These are phyloP conservation scores for Miltochrista miniata DNA, from an alignment of 2,888 invertebrate genomes.

Conservation along the genomic window DNA sequence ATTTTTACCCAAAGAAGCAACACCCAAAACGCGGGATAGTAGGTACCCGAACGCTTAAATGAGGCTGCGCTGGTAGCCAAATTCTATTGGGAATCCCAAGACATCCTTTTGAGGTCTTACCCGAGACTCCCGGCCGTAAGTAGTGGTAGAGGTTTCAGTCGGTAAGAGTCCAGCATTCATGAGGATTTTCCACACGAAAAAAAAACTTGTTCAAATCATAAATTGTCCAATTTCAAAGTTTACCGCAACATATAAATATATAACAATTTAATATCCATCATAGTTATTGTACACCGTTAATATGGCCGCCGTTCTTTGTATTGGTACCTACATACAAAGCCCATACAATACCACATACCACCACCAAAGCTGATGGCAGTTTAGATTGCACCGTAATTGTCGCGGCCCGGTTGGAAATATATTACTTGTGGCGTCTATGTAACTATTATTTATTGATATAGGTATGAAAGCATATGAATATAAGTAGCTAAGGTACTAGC, in stretches of 20 bases:
- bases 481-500: too few species aligned
- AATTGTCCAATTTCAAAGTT: neutral
- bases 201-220: too few species aligned
- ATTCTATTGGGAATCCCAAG: too few species aligned
- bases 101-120: too few species aligned
- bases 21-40: too few species aligned
- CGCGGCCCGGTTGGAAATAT: slow-evolving; percentile 45
- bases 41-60: too few species aligned
- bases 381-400: slow-evolving; percentile 54
- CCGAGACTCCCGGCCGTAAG: too few species aligned
- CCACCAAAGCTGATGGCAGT: slow-evolving; percentile 43
- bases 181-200: too few species aligned
- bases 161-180: too few species aligned
- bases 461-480: neutral
- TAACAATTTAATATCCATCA: slow-evolving; percentile 38
- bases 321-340: slow-evolving; percentile 12
- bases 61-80: too few species aligned
- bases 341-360: slow-evolving; percentile 18
- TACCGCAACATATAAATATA: slow-evolving; percentile 36
- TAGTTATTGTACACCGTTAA: slow-evolving; percentile 23
- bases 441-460: neutral
- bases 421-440: slow-evolving; percentile 8
- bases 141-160: too few species aligned
- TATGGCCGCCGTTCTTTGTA: slow-evolving; percentile 19
- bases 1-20: too few species aligned